Base-by-base conservation (phyloP, 2,113 vertebrate species). In the Progne subis region DNA sequence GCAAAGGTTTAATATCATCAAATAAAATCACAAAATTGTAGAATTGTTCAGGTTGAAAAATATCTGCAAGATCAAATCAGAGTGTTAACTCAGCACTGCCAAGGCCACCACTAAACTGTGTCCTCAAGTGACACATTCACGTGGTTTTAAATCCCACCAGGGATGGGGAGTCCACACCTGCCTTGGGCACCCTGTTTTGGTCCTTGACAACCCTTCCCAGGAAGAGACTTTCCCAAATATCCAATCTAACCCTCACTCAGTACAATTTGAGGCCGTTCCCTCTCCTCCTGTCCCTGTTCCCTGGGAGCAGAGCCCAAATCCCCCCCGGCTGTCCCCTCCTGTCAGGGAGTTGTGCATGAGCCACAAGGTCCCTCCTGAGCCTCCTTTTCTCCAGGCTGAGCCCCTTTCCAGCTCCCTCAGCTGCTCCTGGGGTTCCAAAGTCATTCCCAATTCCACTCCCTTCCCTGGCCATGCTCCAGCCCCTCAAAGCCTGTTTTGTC, bases 191-290 rank as follows among this genome's bases (percentile, higher is more conserved):
- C 17, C n/a, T 29, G 21, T 63, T 32, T 24, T 1, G 1, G 20
- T 25, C 11, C 32, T 64, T 17, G 14, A 41, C 18, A 65, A 11
- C 4, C 29, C 28, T n/a, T 49, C 5, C n/a, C 12, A 37, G 5
- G 12, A 24, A 56, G 50, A 39, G 47, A 74, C 47, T 23, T 47
- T 47, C 50, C 15, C 0, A 2, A 23, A 26, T 18, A 39, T 28
- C 23, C 18, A 39, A 28, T 2, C 23, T 39, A 5, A 74, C 1
- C 8, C 9, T 47, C 5, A 6, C 14, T 8, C 11, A 5, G 8
- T 1, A 1, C 21, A 64, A 0, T 11, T 0, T n/a, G 49, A 39
- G n/a, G 28, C 41, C 0, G 0, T 63, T 64, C 7, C 18, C 21
- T 63, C 21, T 32, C 8, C 2, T 61, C 39, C 39, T 63, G 39